Conservation (phyloP, 1,140 invertebrate genomes). For the Anagrus nilaparvatae region DNA sequence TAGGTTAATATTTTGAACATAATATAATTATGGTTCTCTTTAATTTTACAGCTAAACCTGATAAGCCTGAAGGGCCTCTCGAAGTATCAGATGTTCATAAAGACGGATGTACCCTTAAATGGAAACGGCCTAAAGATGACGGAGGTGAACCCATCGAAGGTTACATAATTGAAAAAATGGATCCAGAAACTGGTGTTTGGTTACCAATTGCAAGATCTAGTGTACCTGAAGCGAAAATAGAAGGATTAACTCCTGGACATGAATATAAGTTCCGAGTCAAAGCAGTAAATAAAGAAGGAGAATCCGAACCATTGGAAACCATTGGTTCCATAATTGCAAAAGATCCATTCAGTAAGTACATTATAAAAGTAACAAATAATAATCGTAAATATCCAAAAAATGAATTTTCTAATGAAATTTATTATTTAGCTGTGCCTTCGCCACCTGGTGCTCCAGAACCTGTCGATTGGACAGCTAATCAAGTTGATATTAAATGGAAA, state of each 20-base stretch:
- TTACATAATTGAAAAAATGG: conserved; percentile 94
- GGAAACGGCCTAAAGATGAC: conserved; percentile 97
- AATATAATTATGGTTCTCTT: too few species aligned
- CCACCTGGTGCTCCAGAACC: conserved; percentile 77
- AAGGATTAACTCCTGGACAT: conserved; percentile 81
- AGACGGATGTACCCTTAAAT: conserved; percentile 89
- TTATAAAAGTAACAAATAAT: conserved; percentile 4
- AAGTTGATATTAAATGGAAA: conserved; percentile 79
- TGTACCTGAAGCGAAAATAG: conserved; percentile 78
- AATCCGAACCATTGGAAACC: conserved; percentile 93
- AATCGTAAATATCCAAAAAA: neutral
- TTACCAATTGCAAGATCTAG: conserved; percentile 73
- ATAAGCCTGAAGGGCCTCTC: conserved; percentile 86
- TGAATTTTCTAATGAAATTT: conserved; percentile 10
- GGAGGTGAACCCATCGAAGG: conserved; percentile 91
- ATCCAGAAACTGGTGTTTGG: conserved; percentile 84
- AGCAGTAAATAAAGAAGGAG: conserved; percentile 93
- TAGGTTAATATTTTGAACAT: too few species aligned
- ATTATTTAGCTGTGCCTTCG: conserved; percentile 57
- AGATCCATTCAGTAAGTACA: conserved; percentile 83
- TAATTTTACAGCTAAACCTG: conserved; percentile 66
- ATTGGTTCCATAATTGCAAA: conserved; percentile 86
- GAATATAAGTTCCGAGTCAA: conserved; percentile 98
- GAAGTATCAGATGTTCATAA: conserved; percentile 93
- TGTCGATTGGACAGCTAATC: conserved; percentile 84